Base-by-base conservation (phyloP, 2,797 vertebrate genomes). In the Hydrophis major region DNA sequence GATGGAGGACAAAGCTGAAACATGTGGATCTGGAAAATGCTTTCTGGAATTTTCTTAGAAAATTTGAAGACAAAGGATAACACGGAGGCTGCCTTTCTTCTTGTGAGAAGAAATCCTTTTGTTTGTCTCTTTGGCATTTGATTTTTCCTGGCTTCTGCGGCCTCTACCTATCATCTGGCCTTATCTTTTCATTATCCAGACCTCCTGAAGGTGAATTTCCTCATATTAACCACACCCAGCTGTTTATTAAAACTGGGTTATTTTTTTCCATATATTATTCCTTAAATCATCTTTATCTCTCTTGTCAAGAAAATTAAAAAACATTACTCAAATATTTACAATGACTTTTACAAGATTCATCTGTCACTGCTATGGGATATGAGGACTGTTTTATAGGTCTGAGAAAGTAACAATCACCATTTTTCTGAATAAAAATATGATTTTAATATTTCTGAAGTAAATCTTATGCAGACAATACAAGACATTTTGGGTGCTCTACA, bases 31-130 rank as follows among this genome's bases (percentile, higher is more conserved):
- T 87, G 86, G 93, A 88, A 96, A 32, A 74, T 50, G 57, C 90
- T 93, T 94, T 60, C 88, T 28, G 32, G 87, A 91, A 86, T 93
- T 93, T 93, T 95, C 93, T 95, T 87, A 91, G 86, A 95, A 95
- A 94, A 87, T 14, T 25, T 42, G 74, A 78, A 78, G 18, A 22
- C 69, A 37, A 37, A 37, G 14, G 28, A 69, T 74, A 74, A 74
- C 32, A 18, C 0, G 2, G 32, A 22, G 7, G 3, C 69, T 78
- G 32, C 3, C 69, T 18, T 74, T 74, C 18, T 42, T 42, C 18
- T 7, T 42, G 37, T 22, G 7, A 42, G 18, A 42, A 42, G 74
- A 78, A 78, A 42, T 7, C 18, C 18, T 78, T 78, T 78, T 42
- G 18, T 20, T 78, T 78, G 37, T 42, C 18, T 78, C 18, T 7